These are phyloP conservation scores for Mohoua ochrocephala DNA, from an alignment of 2,113 vertebrate species.

Conservation along the genomic window DNA sequence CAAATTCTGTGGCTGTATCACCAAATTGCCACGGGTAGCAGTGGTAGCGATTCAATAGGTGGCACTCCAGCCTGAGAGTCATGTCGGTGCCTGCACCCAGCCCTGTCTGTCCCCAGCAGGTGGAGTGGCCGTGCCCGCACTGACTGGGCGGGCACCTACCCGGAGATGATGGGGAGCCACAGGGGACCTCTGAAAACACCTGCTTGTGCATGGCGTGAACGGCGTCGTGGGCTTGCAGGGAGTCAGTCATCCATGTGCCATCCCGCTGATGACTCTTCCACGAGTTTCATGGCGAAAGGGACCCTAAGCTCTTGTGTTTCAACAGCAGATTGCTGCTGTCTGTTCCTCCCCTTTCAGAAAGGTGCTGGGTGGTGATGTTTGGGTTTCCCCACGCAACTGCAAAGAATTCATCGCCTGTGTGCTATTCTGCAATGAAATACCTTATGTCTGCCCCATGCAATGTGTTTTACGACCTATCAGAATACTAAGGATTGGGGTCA, in stretches of 20 bases:
- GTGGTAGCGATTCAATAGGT: background rate
- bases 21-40: fast-evolving
- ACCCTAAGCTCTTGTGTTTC: background rate
- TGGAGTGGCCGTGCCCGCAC: background rate
- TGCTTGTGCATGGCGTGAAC: fast-evolving
- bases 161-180: background rate
- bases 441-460: background rate
- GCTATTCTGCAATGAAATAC: background rate
- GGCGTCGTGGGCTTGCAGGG: fast-evolving
- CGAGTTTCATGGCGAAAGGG: background rate
- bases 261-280: background rate
- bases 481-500: background rate
- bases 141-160: fast-evolving
- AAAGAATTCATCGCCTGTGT: background rate
- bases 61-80: background rate
- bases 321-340: background rate
- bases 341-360: background rate
- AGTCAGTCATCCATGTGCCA: background rate
- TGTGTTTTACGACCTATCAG: background rate
- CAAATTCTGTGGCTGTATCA: background rate
- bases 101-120: background rate
- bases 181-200: too few species aligned
- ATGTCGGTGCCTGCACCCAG: fast-evolving
- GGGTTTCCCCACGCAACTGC: background rate
- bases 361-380: background rate